Conservation (phyloP, 2,113 vertebrate species). For the Periophthalmus modestus region DNA sequence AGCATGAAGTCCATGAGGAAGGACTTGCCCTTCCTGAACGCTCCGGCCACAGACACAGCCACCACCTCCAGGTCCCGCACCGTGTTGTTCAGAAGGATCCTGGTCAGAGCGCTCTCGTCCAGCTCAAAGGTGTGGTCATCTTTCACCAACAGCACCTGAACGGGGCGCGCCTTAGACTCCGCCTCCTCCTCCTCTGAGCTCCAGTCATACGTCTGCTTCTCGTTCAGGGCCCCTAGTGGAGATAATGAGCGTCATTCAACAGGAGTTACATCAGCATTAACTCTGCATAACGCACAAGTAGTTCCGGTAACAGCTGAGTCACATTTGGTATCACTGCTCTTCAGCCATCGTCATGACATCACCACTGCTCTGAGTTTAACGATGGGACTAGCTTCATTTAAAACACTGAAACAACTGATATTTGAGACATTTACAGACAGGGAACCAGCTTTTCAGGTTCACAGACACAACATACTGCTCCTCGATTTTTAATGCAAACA, state of each 20-base stretch:
- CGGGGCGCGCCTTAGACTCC: constrained; percentile 86
- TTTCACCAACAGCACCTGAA: constrained; percentile 95
- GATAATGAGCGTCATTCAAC: background rate
- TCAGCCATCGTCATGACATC: too few species aligned
- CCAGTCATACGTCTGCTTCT: constrained; percentile 89
- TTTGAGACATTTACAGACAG: too few species aligned
- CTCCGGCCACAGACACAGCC: constrained; percentile 93
- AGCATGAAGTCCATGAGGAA: constrained; percentile 99
- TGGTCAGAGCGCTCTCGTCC: constrained; percentile 89
- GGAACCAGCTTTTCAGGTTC: too few species aligned
- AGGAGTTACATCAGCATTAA: too few species aligned
- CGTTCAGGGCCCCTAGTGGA: constrained; percentile 81
- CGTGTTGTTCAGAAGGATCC: constrained; percentile 90
- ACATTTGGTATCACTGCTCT: too few species aligned
- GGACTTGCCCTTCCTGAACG: constrained; percentile 97
- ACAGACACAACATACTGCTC: too few species aligned
- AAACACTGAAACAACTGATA: too few species aligned
- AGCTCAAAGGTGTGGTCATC: constrained; percentile 98
- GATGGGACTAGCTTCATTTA: too few species aligned
- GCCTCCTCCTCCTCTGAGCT: constrained; percentile 95
- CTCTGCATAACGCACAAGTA: too few species aligned
- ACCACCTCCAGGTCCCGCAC: constrained; percentile 94
- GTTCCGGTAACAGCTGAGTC: too few species aligned
- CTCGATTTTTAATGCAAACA: too few species aligned
- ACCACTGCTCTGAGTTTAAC: too few species aligned